Percentiles rank a stretch among this genome's conserved stretches.
Evolutionary conservation across 2,113 vertebrate genomes (phyloP).

Genomic region (Sula dactylatra): DNA sequence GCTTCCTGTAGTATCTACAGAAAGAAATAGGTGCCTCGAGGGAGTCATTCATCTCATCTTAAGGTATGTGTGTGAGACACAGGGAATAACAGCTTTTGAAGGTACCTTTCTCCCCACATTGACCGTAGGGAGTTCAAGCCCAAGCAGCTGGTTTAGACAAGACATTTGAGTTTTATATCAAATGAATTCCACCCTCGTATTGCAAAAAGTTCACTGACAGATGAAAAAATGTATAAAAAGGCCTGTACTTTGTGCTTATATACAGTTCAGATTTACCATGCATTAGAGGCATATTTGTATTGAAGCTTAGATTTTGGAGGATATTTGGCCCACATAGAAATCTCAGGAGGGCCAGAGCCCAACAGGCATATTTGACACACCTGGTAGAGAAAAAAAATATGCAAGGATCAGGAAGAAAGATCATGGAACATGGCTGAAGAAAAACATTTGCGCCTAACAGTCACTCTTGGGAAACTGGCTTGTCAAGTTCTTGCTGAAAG

Average conservation of each 20-base stretch:
- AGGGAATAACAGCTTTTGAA: not conserved
- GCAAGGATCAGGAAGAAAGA: not conserved
- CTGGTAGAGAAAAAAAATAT: accelerated
- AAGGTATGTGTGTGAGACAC: not conserved
- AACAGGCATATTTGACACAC: not conserved
- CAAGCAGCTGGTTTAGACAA: not conserved
- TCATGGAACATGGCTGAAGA: not conserved
- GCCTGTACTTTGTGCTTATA: not conserved
- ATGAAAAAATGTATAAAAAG: not conserved
- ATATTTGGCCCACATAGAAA: not conserved
- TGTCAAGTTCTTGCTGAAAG: not conserved
- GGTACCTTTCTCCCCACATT: not conserved
- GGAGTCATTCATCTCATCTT: not conserved
- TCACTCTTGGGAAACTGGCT: not conserved
- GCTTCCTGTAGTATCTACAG: not conserved
- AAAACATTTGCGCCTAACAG: not conserved
- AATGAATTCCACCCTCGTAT: not conserved
- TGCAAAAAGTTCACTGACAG: not conserved
- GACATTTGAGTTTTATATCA: not conserved
- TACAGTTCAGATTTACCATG: not conserved
- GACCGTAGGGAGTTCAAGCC: not conserved
- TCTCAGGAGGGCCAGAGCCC: not conserved
- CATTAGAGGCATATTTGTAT: not conserved
- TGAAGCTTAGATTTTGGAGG: not conserved
- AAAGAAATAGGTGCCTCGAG: not conserved